phyloP scores from a whole-genome alignment of 2,113 vertebrate species.

The Polyodon spathula region DNA sequence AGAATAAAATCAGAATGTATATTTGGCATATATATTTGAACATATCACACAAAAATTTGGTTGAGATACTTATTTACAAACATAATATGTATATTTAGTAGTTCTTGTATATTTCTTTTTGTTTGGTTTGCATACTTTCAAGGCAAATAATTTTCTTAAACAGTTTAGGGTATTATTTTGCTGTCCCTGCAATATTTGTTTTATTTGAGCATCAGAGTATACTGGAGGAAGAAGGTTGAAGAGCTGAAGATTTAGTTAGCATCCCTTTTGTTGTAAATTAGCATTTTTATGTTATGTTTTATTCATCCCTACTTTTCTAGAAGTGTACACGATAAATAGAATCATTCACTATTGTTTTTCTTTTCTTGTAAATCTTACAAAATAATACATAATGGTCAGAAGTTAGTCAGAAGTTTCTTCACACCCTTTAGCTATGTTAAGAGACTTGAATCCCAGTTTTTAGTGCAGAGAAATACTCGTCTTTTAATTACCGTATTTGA shows the following conservation, averaged over 20 bases:
- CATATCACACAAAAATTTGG: too few relatives aligned
- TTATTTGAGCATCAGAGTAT: too few relatives aligned
- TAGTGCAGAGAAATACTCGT: constrained; percentile 37
- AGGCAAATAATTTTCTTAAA: too few relatives aligned
- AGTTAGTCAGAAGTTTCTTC: constrained; percentile 87
- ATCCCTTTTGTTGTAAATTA: too few relatives aligned
- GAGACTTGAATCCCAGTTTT: constrained; percentile 44
- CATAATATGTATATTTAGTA: too few relatives aligned
- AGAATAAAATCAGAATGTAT: too few relatives aligned
- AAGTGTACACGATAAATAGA: constrained; percentile 96
- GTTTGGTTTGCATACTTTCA: too few relatives aligned
- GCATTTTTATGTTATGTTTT: constrained; percentile 32
- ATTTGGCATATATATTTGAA: too few relatives aligned
- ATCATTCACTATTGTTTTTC: constrained; percentile 99
- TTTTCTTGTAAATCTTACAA: constrained; percentile 90
- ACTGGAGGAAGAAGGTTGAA: neutral
- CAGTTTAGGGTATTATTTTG: too few relatives aligned
- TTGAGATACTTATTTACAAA: too few relatives aligned
- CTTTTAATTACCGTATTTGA: constrained; percentile 8
- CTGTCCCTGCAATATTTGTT: too few relatives aligned
- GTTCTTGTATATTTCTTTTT: too few relatives aligned
- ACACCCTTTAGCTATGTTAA: constrained; percentile 41
- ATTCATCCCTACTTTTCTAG: constrained; percentile 86
- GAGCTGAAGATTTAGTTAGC: constrained; percentile 3
- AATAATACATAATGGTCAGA: constrained; percentile 96